Evolutionary conservation across 1,140 invertebrate genomes (phyloP).

Genomic region (Eufriesea mexicana): DNA sequence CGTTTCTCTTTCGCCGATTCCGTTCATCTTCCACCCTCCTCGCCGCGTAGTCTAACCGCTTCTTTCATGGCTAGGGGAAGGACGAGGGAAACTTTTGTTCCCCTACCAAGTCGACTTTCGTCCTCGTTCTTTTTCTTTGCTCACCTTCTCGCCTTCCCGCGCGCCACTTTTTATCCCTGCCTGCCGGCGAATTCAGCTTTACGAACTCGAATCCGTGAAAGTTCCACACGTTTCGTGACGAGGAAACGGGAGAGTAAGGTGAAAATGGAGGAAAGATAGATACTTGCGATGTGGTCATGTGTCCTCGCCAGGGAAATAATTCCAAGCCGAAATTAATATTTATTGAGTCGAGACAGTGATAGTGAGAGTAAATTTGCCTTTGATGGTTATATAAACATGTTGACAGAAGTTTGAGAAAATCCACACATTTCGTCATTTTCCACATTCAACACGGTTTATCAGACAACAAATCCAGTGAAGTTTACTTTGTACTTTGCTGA

Average conservation of each 20-base stretch:
- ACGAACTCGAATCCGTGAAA: conserved; percentile 63
- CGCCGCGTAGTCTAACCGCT: conserved; percentile 24
- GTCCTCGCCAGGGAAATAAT: neutral
- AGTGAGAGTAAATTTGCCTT: no score
- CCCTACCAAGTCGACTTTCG: conserved; percentile 38
- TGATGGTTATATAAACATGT: no score
- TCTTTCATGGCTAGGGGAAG: conserved; percentile 44
- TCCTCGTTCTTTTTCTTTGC: conserved; percentile 34
- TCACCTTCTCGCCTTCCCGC: conserved; percentile 6
- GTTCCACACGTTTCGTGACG: conserved; percentile 41
- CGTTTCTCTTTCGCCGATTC: neutral
- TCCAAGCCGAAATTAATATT: neutral
- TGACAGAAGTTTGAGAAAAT: no score
- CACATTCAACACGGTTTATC: no score
- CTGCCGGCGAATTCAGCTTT: conserved; percentile 70
- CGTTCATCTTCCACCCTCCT: neutral
- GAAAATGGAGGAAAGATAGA: conserved; percentile 44
- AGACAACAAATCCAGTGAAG: no score
- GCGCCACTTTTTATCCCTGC: conserved; percentile 43
- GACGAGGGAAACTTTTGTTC: conserved; percentile 57
- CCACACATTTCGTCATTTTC: no score
- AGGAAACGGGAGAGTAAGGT: conserved; percentile 35
- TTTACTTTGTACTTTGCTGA: no score
- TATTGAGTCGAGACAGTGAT: neutral
- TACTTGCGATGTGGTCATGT: neutral